Evolutionary conservation across 2,113 vertebrate genomes (phyloP), one percentile per base, ranked within the genome.

Genomic region (Catharus minimus): DNA sequence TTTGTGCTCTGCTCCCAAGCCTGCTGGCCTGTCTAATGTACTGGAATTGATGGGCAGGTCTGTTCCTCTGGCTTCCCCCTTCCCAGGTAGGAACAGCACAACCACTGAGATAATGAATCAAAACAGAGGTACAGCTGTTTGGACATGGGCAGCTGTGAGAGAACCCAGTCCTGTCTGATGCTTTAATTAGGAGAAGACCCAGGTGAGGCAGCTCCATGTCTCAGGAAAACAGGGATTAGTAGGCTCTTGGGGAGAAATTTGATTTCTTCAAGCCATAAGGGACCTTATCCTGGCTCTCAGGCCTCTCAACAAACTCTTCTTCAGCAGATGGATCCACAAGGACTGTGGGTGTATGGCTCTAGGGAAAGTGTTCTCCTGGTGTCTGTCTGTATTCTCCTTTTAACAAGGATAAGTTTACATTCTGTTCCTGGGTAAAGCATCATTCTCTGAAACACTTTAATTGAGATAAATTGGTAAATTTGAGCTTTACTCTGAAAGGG

Each of bases 71-170:
- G 15, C 75, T 81, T 57, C 20, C 44, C 41, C 41, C 38, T 72
- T 47, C 1, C 0, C 60, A 84, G 76, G 60, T 20, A 16, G 27
- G 44, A 32, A 28, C 39, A 41, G 62, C 30, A 7, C 13, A 75
- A 26, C 58, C 55, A 19, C 50, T 18, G 38, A 57, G 38, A 67
- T 76, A 49, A 1, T n/a, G 16, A 32, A 43, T 8, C 71, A 58
- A 58, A 76, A 57, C 32, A 1, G 2, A 36, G 11, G 15, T 11
- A 1, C 74, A 67, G 49, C 30, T 5, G 0, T 38, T 38, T 53
- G 32, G 20, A 7, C 33, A 8, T 5, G 46, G 24, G 9, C 0
- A 15, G 20, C 33, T 39, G 32, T 33, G 86, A 0, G 3, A 66
- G n/a, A 82, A 5, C 7, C 27, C 50, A 10, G 60, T 1, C 41